Evolutionary conservation across 2,113 vertebrate genomes (phyloP), one percentile per base, ranked within the genome.

Genomic region (Proterorhinus semilunaris): DNA sequence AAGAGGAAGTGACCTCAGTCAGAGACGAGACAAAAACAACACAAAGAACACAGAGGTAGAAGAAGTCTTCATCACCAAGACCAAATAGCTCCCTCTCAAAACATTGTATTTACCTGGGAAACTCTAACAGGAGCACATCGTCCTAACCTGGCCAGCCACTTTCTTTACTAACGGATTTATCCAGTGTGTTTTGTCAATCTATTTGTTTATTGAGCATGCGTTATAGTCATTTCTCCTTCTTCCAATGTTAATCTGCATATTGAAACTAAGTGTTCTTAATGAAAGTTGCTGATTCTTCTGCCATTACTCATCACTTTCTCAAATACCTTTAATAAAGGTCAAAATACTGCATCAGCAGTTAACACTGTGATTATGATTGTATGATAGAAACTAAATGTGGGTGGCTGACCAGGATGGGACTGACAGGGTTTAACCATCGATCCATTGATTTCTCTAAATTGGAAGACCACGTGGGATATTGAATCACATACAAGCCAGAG

Each of bases 1-100:
- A 46, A 61, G 17, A 45, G 57, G 62, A 71, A 42, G 74, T 66
- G 62, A 49, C 46, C 62, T 11, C 66, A 79, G 68, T 81, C 66
- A 62, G 52, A 72, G 65, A 49, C 64, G 36, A 74, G 12, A 51
- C 49, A 78, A 69, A 80, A 67, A 80, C 85, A 78, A 57, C 47
- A 12, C 74, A 69, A 64, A 76, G 78, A 71, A 62, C 65, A 68
- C 73, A 76, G 87, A 90, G 88, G 85, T 87, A 88, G 86, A 85
- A 68, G 78, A 87, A 80, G 82, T 86, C 79, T 82, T 77, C 85
- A 83, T 82, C 80, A 51, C 65, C 79, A 69, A 68, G 62, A 69
- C 75, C 58, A 21, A 69, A 70, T 72, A 42, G 51, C 65, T 67
- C 71, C 73, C 62, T 66, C 68, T 83, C 73, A 36, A 36, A 36